phyloP scores from a whole-genome alignment of 2,888 invertebrate species.

The Chrysolina americana region DNA sequence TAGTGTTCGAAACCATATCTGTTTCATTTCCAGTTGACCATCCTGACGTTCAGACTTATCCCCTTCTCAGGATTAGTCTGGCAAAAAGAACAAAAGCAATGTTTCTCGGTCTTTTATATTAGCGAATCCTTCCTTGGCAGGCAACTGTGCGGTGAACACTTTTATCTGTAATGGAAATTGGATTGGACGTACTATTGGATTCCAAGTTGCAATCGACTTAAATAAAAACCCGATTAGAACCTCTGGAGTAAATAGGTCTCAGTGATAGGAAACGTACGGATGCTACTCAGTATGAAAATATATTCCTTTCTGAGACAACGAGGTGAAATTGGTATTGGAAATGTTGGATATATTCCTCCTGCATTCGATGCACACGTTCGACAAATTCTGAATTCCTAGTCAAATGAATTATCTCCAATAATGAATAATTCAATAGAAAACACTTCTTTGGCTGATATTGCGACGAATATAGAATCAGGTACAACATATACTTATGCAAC shows the following conservation, averaged over 20 bases:
- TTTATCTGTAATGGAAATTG: conserved; percentile 24
- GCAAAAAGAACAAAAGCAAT: conserved; percentile 1
- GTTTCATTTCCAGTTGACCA: background rate
- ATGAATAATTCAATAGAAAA: no score
- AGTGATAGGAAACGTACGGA: conserved; percentile 5
- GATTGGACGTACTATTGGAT: conserved; percentile 20
- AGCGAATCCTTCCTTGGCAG: conserved; percentile 19
- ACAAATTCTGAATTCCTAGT: background rate
- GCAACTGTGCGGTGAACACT: conserved; percentile 15
- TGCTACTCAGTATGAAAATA: conserved; percentile 6
- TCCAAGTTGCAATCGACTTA: conserved; percentile 19
- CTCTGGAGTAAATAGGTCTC: conserved; percentile 16
- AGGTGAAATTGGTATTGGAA: background rate
- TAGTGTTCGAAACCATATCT: background rate
- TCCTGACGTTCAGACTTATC: background rate
- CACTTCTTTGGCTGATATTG: no score
- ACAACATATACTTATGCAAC: no score
- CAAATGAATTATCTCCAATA: background rate
- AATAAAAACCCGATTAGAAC: conserved; percentile 21
- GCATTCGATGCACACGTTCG: background rate
- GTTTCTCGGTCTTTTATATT: background rate
- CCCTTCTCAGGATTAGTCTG: background rate
- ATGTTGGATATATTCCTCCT: background rate
- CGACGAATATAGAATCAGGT: no score
- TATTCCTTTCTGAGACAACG: conserved; percentile 1